Evolutionary conservation across 2,888 invertebrate species (phyloP), one percentile per base, ranked within the genome.

Genomic region (Euplagia quadripunctaria): DNA sequence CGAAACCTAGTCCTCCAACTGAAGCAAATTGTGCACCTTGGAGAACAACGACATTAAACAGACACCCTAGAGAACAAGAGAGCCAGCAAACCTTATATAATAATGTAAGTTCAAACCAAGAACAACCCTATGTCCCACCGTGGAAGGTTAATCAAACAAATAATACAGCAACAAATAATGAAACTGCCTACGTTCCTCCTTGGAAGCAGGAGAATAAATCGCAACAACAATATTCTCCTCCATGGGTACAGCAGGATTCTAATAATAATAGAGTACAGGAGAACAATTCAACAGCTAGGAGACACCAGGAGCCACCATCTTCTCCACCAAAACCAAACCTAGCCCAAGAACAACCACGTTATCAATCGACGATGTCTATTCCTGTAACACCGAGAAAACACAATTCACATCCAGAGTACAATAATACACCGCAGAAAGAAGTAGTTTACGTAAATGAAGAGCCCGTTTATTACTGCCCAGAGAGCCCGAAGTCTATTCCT

Each of bases 341-440:
- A 69, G 82, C 79, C 55, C 90, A 88, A 68, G 92, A 92, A 71
- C 93, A 91, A 83, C 92, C 93, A 8, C 90, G 96, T 68, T 96
- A 93, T 73, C 96, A 96, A 82, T 93, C 96, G 3, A 91, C 94
- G 5, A 96, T 96, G 90, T 95, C 96, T 0, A 96, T 96, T 79
- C 96, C 96, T 12, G 93, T 96, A 8, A 92, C 93, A 49, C 92
- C 94, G 61, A 91, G 90, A 71, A 95, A 93, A 87, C 93, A 87
- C 79, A 90, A 86, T 72, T 79, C 88, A 14, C 93, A 92, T 82
- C 88, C 91, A 1, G 92, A 92, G 73, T 91, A 92, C 77, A 94
- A 90, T 69, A 91, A 88, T 65, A 86, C 87, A 55, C 88, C 92
- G 49, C 93, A 94, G 82, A 94, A 90, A 85, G 96, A 96, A 85